These are phyloP conservation scores for Phyllostomus discolor DNA, from an alignment of 2,113 vertebrate genomes.

Conservation along the genomic window DNA sequence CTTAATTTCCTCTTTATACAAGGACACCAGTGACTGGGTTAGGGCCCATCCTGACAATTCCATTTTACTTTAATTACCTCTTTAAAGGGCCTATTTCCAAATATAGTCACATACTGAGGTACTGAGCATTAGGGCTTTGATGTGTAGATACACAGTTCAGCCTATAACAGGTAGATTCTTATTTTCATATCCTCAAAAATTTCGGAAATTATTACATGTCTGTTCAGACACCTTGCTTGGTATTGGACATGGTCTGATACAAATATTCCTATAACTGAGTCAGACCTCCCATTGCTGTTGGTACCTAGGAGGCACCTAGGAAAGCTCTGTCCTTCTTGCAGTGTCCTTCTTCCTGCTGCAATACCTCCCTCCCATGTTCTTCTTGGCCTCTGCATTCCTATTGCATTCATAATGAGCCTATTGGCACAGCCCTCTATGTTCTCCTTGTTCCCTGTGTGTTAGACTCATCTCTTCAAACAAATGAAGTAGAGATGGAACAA, in stretches of 20 bases:
- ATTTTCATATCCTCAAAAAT: not conserved
- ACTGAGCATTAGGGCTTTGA: not conserved
- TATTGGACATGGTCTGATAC: not conserved
- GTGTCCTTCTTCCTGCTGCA: too few species aligned
- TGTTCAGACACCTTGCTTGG: not conserved
- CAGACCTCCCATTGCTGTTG: not conserved
- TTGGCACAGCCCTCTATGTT: not conserved
- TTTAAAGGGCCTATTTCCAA: not conserved
- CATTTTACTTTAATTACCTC: not conserved
- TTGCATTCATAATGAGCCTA: not conserved
- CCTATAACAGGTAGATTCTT: not conserved
- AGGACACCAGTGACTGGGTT: not conserved
- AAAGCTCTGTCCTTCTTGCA: not conserved
- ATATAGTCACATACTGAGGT: not conserved
- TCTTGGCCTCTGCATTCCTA: not conserved
- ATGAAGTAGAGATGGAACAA: not conserved
- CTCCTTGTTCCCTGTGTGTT: not conserved
- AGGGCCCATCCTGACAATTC: not conserved
- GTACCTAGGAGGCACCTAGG: not conserved
- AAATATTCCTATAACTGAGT: not conserved
- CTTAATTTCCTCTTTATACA: not conserved
- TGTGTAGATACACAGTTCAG: not conserved
- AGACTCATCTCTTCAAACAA: not conserved
- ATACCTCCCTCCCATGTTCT: not conserved
- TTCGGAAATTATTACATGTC: not conserved